phyloP scores from a whole-genome alignment of 1,140 invertebrate genomes.

The Reticulitermes speratus region DNA sequence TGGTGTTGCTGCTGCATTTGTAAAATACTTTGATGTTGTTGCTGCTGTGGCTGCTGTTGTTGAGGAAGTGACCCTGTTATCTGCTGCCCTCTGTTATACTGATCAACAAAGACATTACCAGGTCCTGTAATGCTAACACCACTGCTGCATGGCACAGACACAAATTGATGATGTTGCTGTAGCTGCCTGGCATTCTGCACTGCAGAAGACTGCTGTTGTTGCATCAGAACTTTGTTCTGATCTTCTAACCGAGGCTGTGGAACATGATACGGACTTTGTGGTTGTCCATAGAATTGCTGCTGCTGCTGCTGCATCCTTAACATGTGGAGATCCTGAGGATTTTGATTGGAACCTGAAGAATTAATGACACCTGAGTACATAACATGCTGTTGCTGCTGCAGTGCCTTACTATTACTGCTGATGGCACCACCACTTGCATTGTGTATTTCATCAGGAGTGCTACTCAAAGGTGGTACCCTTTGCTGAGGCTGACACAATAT shows the following conservation, averaged over 20 bases:
- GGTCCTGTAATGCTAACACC: neutral
- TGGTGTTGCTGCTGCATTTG: constrained; percentile 39
- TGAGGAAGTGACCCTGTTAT: constrained; percentile 46
- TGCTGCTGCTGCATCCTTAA: constrained; percentile 20
- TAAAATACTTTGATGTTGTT: constrained; percentile 33
- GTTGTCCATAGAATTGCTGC: constrained; percentile 19
- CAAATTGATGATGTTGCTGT: constrained; percentile 23
- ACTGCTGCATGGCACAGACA: neutral
- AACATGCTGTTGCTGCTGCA: neutral
- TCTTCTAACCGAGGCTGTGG: constrained; percentile 17
- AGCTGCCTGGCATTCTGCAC: neutral
- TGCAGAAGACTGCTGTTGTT: neutral
- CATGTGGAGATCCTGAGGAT: constrained; percentile 13
- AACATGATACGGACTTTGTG: constrained; percentile 23
- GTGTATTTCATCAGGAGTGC: neutral
- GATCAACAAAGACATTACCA: neutral
- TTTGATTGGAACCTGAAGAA: neutral
- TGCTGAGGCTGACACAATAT: constrained; percentile 13
- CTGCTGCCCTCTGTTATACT: constrained; percentile 33
- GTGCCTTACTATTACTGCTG: neutral
- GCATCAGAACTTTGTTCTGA: constrained; percentile 9
- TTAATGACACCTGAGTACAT: constrained; percentile 15
- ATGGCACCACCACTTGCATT: neutral
- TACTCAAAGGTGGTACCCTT: too few relatives aligned
- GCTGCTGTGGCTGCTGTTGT: constrained; percentile 44